Percentiles rank a stretch among this genome's conserved stretches.
Conservation (phyloP, 2,113 vertebrate species). For the Entomyzon cyanotis region DNA sequence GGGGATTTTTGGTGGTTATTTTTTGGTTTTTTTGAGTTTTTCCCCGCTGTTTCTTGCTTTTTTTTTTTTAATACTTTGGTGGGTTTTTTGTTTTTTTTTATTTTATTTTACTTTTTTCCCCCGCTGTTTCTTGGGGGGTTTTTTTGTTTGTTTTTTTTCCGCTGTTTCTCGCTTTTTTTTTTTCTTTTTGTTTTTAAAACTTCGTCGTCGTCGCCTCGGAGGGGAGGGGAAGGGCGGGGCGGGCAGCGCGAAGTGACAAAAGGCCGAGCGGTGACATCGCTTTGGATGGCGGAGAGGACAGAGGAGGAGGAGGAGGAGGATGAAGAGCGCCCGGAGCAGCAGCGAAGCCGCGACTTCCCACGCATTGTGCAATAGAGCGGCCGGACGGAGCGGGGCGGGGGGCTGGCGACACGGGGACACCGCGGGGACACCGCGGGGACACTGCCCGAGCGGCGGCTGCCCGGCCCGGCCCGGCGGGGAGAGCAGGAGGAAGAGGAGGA, state of each 20-base stretch:
- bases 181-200: too few species aligned
- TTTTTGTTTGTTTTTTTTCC: not conserved
- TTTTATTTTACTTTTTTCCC: too few species aligned
- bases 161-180: not conserved
- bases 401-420: not conserved
- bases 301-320: not conserved
- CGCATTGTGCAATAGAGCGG: slow-evolving; percentile 69
- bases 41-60: too few species aligned
- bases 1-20: too few species aligned
- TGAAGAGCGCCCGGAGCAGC: not conserved
- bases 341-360: not conserved
- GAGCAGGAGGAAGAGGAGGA: not conserved
- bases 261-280: not conserved
- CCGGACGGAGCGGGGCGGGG: not conserved
- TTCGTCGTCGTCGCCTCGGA: too few species aligned
- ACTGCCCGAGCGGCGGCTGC: too few species aligned
- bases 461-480: not conserved
- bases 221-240: too few species aligned
- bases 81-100: too few species aligned
- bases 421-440: not conserved
- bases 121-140: too few species aligned
- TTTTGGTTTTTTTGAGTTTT: too few species aligned
- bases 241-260: not conserved
- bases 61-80: too few species aligned
- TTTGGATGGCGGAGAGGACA: not conserved